phyloP scores from a whole-genome alignment of 1,140 invertebrate genomes.

The Heterodera carotae region DNA sequence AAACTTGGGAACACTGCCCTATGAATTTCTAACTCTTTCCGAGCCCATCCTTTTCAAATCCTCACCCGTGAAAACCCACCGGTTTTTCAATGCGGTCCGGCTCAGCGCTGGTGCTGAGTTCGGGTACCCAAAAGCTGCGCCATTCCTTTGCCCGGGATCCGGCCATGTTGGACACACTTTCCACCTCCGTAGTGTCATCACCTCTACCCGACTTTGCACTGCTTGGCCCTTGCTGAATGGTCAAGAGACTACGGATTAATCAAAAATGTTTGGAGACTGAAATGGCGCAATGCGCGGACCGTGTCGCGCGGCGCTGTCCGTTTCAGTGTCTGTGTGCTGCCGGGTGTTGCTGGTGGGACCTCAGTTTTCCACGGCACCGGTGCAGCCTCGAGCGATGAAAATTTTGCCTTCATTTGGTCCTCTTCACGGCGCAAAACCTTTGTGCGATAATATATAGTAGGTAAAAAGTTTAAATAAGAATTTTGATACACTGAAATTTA shows the following conservation, averaged over 20 bases:
- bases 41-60: no score
- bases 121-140: conserved; percentile 96
- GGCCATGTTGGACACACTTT: conserved; percentile 58
- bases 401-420: conserved; percentile 74
- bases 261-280: no score
- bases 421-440: conserved; percentile 65
- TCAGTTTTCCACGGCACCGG: conserved; percentile 66
- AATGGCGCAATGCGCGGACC: no score
- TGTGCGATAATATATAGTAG: not conserved
- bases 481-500: no score
- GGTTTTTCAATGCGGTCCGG: conserved; percentile 77
- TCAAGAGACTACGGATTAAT: not conserved
- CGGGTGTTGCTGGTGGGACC: conserved; percentile 26
- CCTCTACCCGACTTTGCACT: not conserved
- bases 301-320: not conserved
- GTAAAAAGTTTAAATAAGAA: no score
- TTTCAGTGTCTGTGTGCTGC: not conserved
- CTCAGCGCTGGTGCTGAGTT: conserved; percentile 82
- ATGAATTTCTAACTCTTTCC: no score
- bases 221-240: not conserved
- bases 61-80: conserved; percentile 66
- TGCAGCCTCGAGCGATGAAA: conserved; percentile 67
- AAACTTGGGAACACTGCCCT: no score
- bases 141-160: conserved; percentile 74
- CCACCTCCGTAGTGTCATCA: conserved; percentile 31